phyloP scores from a whole-genome alignment of 1,140 invertebrate genomes.

The Bombyx mori region ASM3026992v2 NC_085118.1:10229001-10229500 shows the following conservation, averaged over 20 bases:
- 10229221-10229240: background rate
- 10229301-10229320: conserved; percentile 21
- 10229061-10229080: conserved; percentile 24
- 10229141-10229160: no score
- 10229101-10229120: conserved; percentile 10
- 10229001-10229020: conserved; percentile 23
- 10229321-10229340: conserved; percentile 14
- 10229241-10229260: background rate
- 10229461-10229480: conserved; percentile 25
- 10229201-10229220: background rate
- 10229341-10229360: conserved; percentile 21
- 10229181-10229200: no score
- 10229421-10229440: conserved; percentile 34
- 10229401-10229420: conserved; percentile 43
- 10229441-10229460: conserved; percentile 40
- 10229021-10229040: conserved; percentile 18
- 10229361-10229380: conserved; percentile 33
- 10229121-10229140: no score
- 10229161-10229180: no score
- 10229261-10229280: no score
- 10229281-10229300: conserved; percentile 4
- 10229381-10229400: conserved; percentile 35
- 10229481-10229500: conserved; percentile 9
- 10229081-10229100: conserved; percentile 19
- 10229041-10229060: conserved; percentile 15